Evolutionary conservation across 2,113 vertebrate species (phyloP), one percentile per base, ranked within the genome.

Genomic region (Notarius lentiginosus): DNA sequence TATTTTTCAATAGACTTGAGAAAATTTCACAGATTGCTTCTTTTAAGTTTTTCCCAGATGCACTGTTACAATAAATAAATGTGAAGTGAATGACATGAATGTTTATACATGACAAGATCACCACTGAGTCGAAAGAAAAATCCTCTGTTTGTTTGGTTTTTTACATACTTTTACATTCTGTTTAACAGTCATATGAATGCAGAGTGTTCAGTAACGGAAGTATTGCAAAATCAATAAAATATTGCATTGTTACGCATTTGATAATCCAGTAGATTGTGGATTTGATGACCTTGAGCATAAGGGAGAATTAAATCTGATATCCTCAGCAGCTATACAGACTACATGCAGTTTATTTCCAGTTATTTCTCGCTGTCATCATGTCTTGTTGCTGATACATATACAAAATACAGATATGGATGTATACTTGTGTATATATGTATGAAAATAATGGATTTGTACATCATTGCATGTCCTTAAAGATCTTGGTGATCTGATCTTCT

Each of bases 181-280:
- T 84, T 70, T 79, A 24, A 65, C 34, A 30, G 68, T 65, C 76
- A 60, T 77, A n/a, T 76, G 72, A 56, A 75, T 65, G 75, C 53
- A 73, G 55, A 81, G 30, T 49, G 56, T 73, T n/a, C 56, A 47
- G n/a, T 89, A 72, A 88, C 84, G 66, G 88, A 84, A 87, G 49
- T 63, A 82, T 85, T 41, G 65, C 86, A 79, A 60, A 86, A 72
- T 83, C 79, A 83, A 90, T 90, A 84, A 88, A 90, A 55, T 66
- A 61, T 63, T 77, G 87, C 70, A 90, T 77, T 82, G 58, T 88
- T 86, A 82, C 85, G 76, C 58, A 49, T 83, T 75, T 87, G 58
- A 76, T 65, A 61, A 75, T 14, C 53, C 76, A 20, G n/a, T 79
- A 4, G n/a, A 56, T 58, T 10, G 5, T 12, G 20, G 49, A 7